These are phyloP conservation scores for Myotis pilosus DNA, from an alignment of 2,797 vertebrate genomes.

Conservation along the genomic window DNA sequence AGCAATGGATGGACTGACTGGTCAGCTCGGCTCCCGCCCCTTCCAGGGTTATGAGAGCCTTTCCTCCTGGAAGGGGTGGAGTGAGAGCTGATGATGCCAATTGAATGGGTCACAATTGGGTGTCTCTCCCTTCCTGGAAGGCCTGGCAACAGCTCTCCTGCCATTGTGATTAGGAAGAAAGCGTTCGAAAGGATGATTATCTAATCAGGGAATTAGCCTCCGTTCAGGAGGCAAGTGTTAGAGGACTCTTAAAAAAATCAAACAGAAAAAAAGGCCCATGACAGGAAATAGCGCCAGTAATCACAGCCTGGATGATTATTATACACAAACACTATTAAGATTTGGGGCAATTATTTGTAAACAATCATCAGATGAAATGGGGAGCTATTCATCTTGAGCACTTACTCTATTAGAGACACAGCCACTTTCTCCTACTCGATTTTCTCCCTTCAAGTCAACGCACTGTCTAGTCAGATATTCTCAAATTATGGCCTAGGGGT, in stretches of 20 bases:
- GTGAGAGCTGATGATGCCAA: conserved; percentile 82
- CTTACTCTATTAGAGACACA: background rate
- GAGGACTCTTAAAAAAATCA: conserved; percentile 76
- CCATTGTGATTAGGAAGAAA: conserved; percentile 74
- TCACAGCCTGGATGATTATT: conserved; percentile 78
- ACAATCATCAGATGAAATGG: conserved; percentile 44
- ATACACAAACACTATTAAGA: conserved; percentile 65
- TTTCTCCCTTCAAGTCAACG: background rate
- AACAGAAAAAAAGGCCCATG: conserved; percentile 67
- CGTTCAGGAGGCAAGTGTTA: conserved; percentile 65
- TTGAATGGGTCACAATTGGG: conserved; percentile 80
- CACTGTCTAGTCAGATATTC: background rate
- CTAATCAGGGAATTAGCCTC: conserved; percentile 79
- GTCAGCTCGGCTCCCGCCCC: background rate
- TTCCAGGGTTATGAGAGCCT: conserved; percentile 52
- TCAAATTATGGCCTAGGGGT: background rate
- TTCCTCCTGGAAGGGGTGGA: conserved; percentile 81
- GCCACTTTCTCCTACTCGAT: background rate
- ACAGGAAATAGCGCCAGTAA: conserved; percentile 83
- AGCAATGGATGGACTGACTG: background rate
- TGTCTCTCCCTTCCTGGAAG: conserved; percentile 87
- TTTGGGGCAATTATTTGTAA: conserved; percentile 71
- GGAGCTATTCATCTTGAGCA: background rate
- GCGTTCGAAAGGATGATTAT: conserved; percentile 81
- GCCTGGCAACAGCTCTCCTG: conserved; percentile 76